Evolutionary conservation across 2,797 vertebrate genomes (phyloP).

Genomic region (Melanotaenia pygmaea): DNA sequence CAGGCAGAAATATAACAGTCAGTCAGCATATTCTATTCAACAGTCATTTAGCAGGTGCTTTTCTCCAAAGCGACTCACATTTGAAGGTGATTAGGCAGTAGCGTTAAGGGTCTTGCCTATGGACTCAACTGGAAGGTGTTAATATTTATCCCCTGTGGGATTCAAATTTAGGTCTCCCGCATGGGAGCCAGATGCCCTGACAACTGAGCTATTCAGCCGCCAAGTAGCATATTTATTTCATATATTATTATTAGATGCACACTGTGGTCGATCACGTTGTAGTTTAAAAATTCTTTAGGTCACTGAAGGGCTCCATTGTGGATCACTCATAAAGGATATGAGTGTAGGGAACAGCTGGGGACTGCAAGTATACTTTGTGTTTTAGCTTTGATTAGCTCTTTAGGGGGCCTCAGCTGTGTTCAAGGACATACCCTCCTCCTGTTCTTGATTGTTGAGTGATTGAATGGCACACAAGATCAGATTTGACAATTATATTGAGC

Average conservation of each 20-base stretch:
- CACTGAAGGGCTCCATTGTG: slow-evolving; percentile 15
- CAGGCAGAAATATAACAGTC: slow-evolving; percentile 21
- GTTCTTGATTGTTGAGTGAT: slow-evolving; percentile 67
- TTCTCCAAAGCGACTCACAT: no score
- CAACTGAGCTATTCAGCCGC: no score
- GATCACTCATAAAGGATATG: slow-evolving; percentile 27
- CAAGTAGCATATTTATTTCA: no score
- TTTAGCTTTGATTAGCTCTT: slow-evolving; percentile 30
- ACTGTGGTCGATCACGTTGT: slow-evolving; percentile 2
- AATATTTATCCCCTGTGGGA: no score
- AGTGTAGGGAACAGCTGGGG: slow-evolving; percentile 62
- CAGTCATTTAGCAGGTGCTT: no score
- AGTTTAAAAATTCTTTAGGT: slow-evolving; percentile 24
- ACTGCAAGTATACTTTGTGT: slow-evolving; percentile 29
- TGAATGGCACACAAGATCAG: slow-evolving; percentile 63
- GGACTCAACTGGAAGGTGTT: no score
- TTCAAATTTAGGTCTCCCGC: no score
- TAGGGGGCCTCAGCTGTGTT: slow-evolving; percentile 73
- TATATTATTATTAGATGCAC: slow-evolving; percentile 16
- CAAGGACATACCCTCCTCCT: slow-evolving; percentile 56
- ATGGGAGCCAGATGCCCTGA: no score
- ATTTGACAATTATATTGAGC: slow-evolving; percentile 67
- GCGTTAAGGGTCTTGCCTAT: no score
- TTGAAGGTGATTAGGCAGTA: no score
- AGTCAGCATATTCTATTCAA: neutral